Percentiles rank a stretch among this genome's conserved stretches.
These are phyloP conservation scores for Scaptodrosophila lebanonensis DNA, from an alignment of 1,140 invertebrate species.

Conservation along the genomic window DNA sequence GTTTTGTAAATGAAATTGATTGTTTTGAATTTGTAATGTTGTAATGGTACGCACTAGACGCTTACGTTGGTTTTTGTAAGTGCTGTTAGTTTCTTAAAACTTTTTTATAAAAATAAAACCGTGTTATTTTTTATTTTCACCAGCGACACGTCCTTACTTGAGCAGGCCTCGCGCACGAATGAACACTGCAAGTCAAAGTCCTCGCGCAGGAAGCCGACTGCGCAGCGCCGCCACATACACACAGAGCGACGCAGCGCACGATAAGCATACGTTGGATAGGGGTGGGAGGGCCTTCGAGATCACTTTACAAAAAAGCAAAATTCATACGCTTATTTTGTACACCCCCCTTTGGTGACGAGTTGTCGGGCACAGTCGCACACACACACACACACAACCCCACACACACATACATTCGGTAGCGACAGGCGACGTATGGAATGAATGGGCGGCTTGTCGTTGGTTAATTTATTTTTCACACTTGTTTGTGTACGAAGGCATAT, in stretches of 20 bases:
- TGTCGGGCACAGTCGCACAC: slow-evolving; percentile 8
- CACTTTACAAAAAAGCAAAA: slow-evolving; percentile 45
- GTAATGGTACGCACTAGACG: neutral
- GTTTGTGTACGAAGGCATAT: too few relatives aligned
- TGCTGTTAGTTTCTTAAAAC: too few relatives aligned
- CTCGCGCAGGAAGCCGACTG: slow-evolving; percentile 69
- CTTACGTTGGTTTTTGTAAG: too few relatives aligned
- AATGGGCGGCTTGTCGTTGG: slow-evolving; percentile 21
- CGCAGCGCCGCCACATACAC: slow-evolving; percentile 41
- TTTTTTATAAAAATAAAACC: too few relatives aligned
- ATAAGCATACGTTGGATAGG: slow-evolving; percentile 54
- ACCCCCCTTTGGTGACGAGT: slow-evolving; percentile 49
- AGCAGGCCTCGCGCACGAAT: slow-evolving; percentile 42
- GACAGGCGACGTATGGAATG: slow-evolving; percentile 26
- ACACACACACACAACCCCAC: neutral
- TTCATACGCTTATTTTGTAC: slow-evolving; percentile 56
- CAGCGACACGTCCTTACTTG: slow-evolving; percentile 56
- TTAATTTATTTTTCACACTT: slow-evolving; percentile 24
- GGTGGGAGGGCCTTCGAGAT: slow-evolving; percentile 58
- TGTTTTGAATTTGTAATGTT: slow-evolving; percentile 9
- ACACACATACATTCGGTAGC: neutral
- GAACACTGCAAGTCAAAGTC: slow-evolving; percentile 59
- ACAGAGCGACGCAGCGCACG: slow-evolving; percentile 41
- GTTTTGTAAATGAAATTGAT: neutral
- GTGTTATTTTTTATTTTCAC: slow-evolving; percentile 6